Evolutionary conservation across 1,140 invertebrate genomes (phyloP), one percentile per base, ranked within the genome.

Genomic region (Euglossa dilemma): DNA sequence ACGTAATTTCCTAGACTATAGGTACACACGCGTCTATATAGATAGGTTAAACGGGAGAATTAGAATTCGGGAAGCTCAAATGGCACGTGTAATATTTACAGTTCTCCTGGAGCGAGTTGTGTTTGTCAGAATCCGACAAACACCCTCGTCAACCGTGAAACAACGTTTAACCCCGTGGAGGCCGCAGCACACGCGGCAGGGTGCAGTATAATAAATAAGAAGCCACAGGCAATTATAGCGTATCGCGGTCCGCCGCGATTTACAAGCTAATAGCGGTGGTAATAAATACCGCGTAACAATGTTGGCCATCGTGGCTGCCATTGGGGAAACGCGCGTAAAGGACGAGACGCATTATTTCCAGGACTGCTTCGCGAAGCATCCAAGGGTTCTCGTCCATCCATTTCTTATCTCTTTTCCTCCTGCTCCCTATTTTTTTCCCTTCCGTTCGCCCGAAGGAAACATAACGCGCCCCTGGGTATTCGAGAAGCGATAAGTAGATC

Each of bases 201-300:
- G 0, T n/a, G 25, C 12, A 36, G 23, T 16, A 14, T 28, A 28
- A 77, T 54, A 77, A 66, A 69, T 47, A 69, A 69, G 64, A 78
- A 78, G 69, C 20, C 74, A 1, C 28, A 18, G 25, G 23, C 59
- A 67, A 69, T 54, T 69, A n/a, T 47, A 67, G 36, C 56, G n/a
- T 20, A 20, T 45, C 43, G 43, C n/a, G 8, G 25, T 36, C 6
- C 25, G 25, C 14, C 9, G 59, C 61, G 61, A 82, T 82, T 82
- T 82, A 82, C 45, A 52, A 54, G n/a, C 25, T 56, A 82, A 69
- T 54, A 57, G 66, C 12, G 43, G 8, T 43, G 28, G 25, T 57
- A 23, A 67, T 67, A 82, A 82, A 82, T 82, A 82, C 45, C 43
- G 63, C 61, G 43, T 52, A 76, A 82, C 52, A 69, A 82, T 43